Percentiles rank a stretch among this genome's conserved stretches.
These are phyloP conservation scores for Drosophila prostipennis DNA, from an alignment of 2,888 invertebrate species.

Conservation along the genomic window DNA sequence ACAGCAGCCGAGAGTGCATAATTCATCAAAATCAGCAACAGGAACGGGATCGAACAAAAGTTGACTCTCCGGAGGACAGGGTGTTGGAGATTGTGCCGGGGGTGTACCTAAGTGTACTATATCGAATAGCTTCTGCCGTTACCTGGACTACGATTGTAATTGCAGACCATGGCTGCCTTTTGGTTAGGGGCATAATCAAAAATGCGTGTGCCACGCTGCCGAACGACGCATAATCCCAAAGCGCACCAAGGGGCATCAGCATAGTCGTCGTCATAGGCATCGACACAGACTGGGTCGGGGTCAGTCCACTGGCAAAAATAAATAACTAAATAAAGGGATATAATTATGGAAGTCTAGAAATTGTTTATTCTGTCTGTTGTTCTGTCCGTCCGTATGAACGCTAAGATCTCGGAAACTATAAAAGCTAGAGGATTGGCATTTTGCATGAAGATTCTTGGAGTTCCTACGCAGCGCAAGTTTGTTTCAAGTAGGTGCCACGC, in stretches of 20 bases:
- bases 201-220: conserved; percentile 64
- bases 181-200: conserved; percentile 57
- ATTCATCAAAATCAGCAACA: conserved; percentile 75
- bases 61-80: conserved; percentile 46
- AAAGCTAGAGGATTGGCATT: no score
- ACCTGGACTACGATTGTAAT: conserved; percentile 56
- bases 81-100: conserved; percentile 20
- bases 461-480: no score
- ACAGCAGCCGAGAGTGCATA: conserved; percentile 58
- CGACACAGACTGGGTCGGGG: not conserved
- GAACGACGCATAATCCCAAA: conserved; percentile 55
- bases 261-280: conserved; percentile 24
- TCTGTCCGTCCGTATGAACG: no score
- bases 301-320: conserved; percentile 3
- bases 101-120: conserved; percentile 9
- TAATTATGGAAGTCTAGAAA: no score
- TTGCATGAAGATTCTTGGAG: no score
- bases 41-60: conserved; percentile 66
- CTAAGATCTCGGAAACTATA: no score
- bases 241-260: conserved; percentile 46
- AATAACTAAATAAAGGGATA: not conserved
- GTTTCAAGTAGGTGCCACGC: no score
- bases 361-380: no score
- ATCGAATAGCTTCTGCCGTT: conserved; percentile 36
- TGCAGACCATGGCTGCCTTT: conserved; percentile 46